phyloP scores from a whole-genome alignment of 2,113 vertebrate genomes.

The Bubalus kerabau region DNA sequence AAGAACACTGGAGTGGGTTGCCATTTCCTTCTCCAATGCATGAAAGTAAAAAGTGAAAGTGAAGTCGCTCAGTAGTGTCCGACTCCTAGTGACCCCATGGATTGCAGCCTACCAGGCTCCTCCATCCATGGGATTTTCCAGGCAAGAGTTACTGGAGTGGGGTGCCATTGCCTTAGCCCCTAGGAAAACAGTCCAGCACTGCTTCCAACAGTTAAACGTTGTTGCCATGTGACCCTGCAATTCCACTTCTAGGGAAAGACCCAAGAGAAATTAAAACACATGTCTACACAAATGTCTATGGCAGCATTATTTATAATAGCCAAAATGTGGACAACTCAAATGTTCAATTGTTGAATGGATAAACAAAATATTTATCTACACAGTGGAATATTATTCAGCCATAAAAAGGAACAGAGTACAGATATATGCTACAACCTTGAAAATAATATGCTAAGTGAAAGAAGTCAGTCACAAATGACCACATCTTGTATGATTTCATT shows the following conservation, averaged over 20 bases:
- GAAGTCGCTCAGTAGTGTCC: too few relatives aligned
- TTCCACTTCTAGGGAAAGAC: neutral
- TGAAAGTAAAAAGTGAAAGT: too few relatives aligned
- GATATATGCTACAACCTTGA: neutral
- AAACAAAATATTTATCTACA: neutral
- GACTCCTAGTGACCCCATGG: too few relatives aligned
- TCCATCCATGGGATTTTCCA: too few relatives aligned
- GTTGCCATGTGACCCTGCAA: neutral
- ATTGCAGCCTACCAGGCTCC: too few relatives aligned
- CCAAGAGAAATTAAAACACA: neutral
- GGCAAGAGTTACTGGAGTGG: too few relatives aligned
- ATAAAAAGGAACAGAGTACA: neutral
- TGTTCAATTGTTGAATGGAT: neutral
- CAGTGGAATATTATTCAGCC: neutral
- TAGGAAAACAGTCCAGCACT: neutral
- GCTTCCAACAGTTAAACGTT: neutral
- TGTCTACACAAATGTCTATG: neutral
- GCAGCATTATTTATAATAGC: neutral
- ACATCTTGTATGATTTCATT: neutral
- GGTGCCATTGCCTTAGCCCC: too few relatives aligned
- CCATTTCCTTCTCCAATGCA: too few relatives aligned
- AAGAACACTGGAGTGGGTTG: too few relatives aligned
- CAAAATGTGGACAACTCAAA: neutral
- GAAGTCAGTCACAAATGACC: neutral
- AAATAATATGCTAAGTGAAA: neutral